phyloP scores from a whole-genome alignment of 2,797 vertebrate species.

The Squalus acanthias region DNA sequence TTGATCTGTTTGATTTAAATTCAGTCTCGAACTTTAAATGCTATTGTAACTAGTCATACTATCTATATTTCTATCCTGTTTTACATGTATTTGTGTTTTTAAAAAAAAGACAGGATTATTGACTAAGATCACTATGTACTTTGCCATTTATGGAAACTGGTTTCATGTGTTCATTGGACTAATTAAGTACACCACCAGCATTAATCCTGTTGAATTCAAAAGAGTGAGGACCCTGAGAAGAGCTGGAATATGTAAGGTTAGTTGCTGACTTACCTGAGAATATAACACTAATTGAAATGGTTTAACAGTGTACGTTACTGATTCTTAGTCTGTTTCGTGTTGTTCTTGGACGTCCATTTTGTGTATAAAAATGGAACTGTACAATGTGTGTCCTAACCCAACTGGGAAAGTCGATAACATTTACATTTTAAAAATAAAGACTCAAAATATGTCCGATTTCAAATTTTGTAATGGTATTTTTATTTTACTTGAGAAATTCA shows the following conservation, averaged over 20 bases:
- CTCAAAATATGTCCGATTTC: slow-evolving; percentile 6
- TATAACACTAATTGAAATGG: not conserved
- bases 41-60: not conserved
- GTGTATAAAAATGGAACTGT: slow-evolving; percentile 8
- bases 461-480: not conserved
- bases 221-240: not conserved
- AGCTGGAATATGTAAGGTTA: not conserved
- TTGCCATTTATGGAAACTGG: not conserved
- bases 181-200: not conserved
- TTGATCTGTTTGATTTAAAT: not conserved
- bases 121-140: not conserved
- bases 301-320: not conserved
- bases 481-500: not conserved
- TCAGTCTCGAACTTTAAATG: not conserved
- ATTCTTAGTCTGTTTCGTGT: not conserved
- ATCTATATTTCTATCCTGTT: not conserved
- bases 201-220: not conserved
- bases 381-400: slow-evolving; percentile 10
- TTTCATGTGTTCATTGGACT: not conserved
- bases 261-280: not conserved
- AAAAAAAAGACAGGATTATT: not conserved
- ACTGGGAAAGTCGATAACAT: not conserved
- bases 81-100: not conserved
- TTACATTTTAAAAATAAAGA: slow-evolving; percentile 23
- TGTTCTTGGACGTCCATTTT: not conserved